Evolutionary conservation across 2,888 invertebrate genomes (phyloP), one percentile per base, ranked within the genome.

Genomic region (Chaetogeoica ovagalla): DNA sequence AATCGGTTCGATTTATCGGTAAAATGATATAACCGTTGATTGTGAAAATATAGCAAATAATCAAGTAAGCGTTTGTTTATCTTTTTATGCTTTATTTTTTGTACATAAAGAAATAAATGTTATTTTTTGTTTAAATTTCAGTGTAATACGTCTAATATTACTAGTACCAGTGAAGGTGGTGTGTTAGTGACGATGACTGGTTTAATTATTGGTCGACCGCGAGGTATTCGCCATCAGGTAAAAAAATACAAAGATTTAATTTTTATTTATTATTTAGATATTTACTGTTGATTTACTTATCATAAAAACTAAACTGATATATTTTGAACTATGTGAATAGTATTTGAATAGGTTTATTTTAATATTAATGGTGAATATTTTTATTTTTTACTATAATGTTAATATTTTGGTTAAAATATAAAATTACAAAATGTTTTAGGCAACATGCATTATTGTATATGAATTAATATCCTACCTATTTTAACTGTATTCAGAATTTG

Each of bases 21-120:
- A 66, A 66, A n/a, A 66, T 66, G 17, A 48, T 66, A 66, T 23
- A 48, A 48, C 66, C 8, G 19, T 66, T 66, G 66, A 66, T 66
- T 66, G 66, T 66, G 66, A 66, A 66, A 66, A 66, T 66, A 48
- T 66, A 66, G 48, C 66, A 66, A 17, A 66, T 66, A 66, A 66
- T 66, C 66, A 66, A 66, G 66, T 66, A 66, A 66, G 48, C 48
- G 19, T 66, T 66, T 66, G 66, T 23, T 48, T 66, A 66, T 66
- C 13, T 66, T 66, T n/a, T 19, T 63, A 63, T 37, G 2, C 30
- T 63, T 17, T 37, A n/a, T 66, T 66, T 66, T 66, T 66, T 66
- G 4, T 37, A 48, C 48, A 66, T 48, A 66, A 65, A 65, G 65
- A 65, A 65, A 43, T 65, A 65, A 65, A 13, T 65, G n/a, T 65